Base-by-base conservation (phyloP, 2,797 vertebrate genomes). In the Falco peregrinus region DNA sequence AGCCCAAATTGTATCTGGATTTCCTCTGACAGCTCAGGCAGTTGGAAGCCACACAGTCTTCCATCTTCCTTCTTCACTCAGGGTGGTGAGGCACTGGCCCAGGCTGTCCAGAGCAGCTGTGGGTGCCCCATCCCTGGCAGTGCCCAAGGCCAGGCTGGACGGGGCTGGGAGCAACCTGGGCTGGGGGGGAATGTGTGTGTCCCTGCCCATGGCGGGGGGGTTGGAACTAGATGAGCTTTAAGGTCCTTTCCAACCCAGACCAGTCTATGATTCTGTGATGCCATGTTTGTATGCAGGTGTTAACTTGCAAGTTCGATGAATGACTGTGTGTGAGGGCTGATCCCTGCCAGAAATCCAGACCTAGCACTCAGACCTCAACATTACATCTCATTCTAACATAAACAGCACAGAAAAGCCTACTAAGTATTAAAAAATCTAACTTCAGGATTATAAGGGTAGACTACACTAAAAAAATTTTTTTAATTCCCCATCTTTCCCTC, bases 311-410 rank as follows among this genome's bases (percentile, higher is more conserved):
- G 29, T 29, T 47, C 26, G 14, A 12, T 41, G 59, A 73, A 67
- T 56, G 14, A 39, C 26, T 60, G 24, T 51, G 29, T 31, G 7
- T 45, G 59, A 69, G 41, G 35, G 48, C 7, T 82, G 77, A 50
- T 57, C 29, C 33, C 65, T 68, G 65, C 18, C 41, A 77, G 65
- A 90, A 82, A 67, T 45, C 65, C 47, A 65, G 28, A 16, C 17
- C 22, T 59, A 77, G 33, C 6, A 20, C 41, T 51, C 1, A 0
- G 16, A 8, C 54, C 26, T 51, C 24, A 51, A 61, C 0, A 0
- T 73, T 61, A 45, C 61, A 18, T 67, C 54, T 78, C 15, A 10
- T 78, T 73, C 29, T 63, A 33, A 57, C 25, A 67, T 43, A 80
- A 65, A 37, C 3, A 53, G 18, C 13, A 25, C 13, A 69, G 45